Percentiles rank a stretch among this genome's conserved stretches.
phyloP scores from a whole-genome alignment of 2,888 invertebrate species.

The Leucania comma region DNA sequence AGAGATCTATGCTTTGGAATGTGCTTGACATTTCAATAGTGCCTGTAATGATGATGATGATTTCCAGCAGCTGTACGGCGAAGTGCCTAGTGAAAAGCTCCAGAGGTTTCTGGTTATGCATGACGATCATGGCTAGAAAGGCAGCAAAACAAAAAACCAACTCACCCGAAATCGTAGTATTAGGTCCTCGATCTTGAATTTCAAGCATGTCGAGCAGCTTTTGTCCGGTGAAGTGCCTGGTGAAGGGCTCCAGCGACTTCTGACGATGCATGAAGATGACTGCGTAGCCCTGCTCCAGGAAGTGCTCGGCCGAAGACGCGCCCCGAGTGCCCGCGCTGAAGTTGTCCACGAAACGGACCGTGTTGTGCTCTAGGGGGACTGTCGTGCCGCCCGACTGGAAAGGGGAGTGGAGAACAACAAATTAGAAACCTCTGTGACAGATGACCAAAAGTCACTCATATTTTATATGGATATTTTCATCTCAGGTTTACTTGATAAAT shows the following conservation, averaged over 20 bases:
- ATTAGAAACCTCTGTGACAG: no score
- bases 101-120: no score
- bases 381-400: slow-evolving; percentile 98
- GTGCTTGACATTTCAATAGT: no score
- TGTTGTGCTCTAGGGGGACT: slow-evolving; percentile 98
- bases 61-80: no score
- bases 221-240: slow-evolving; percentile 95
- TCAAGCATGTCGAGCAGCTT: slow-evolving; percentile 95
- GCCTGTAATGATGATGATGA: no score
- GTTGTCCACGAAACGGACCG: slow-evolving; percentile 99
- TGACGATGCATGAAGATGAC: slow-evolving; percentile 98
- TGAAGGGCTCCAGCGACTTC: slow-evolving; percentile 97
- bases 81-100: slow-evolving; percentile 85
- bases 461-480: no score
- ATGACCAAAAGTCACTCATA: no score
- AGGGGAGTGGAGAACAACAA: neutral
- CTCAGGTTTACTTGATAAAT: no score
- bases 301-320: slow-evolving; percentile 98
- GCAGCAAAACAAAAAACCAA: neutral
- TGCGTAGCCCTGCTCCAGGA: slow-evolving; percentile 95
- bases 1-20: no score
- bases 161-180: slow-evolving; percentile 92
- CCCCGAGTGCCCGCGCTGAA: slow-evolving; percentile 99
- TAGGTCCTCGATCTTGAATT: slow-evolving; percentile 91
- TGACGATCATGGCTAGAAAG: no score